These are phyloP conservation scores for Slavum lentiscoides DNA, from an alignment of 2,888 invertebrate species.

Conservation along the genomic window DNA sequence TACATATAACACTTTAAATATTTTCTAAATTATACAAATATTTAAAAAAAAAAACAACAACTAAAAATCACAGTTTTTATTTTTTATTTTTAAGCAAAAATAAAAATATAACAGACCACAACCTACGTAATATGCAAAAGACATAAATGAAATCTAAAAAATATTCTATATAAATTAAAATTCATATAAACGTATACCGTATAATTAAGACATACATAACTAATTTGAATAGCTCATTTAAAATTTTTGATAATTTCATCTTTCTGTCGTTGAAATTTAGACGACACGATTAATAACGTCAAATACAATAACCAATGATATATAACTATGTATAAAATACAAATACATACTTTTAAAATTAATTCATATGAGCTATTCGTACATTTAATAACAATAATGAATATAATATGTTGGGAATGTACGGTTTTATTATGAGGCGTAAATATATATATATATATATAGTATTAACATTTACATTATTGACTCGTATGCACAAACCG, in stretches of 20 bases:
- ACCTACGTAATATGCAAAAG: slow-evolving; percentile 23
- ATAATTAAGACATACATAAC: neutral
- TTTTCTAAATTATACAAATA: slow-evolving; percentile 19
- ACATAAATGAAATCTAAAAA: slow-evolving; percentile 15
- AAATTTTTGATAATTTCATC: slow-evolving; percentile 6
- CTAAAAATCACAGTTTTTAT: slow-evolving; percentile 19
- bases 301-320: neutral
- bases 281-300: neutral
- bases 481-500: neutral
- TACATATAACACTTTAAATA: slow-evolving; percentile 13
- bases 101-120: slow-evolving; percentile 38
- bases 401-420: slow-evolving; percentile 35
- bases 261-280: neutral
- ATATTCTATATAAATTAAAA: slow-evolving; percentile 1
- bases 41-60: slow-evolving; percentile 23
- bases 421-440: neutral
- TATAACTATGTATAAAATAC: slow-evolving; percentile 13
- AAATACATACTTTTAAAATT: slow-evolving; percentile 4
- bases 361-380: neutral
- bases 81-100: slow-evolving; percentile 12
- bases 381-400: slow-evolving; percentile 18
- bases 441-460: neutral
- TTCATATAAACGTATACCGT: neutral
- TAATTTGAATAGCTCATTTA: slow-evolving; percentile 21
- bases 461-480: slow-evolving; percentile 2